Conservation (phyloP, 2,113 vertebrate genomes). For the Otolemur garnettii region DNA sequence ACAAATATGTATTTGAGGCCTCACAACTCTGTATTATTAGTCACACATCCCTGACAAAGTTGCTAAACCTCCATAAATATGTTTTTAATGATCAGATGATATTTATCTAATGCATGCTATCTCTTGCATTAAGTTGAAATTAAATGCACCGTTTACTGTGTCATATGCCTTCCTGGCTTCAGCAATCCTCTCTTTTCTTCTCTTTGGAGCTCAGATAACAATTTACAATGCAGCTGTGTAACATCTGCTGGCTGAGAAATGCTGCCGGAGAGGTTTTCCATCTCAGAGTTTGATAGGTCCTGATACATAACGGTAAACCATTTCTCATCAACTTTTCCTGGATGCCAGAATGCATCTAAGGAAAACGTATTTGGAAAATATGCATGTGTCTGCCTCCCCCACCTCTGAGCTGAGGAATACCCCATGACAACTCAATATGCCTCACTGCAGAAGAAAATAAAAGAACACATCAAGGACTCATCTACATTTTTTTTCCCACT, state of each 20-base stretch:
- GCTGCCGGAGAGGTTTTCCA: constrained; percentile 71
- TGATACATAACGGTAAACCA: constrained; percentile 30
- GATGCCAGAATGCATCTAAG: constrained; percentile 43
- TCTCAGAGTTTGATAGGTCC: constrained; percentile 22
- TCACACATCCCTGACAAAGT: constrained; percentile 86
- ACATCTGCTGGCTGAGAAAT: constrained; percentile 77
- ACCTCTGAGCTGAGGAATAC: background rate
- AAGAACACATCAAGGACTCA: background rate
- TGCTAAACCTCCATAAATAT: constrained; percentile 88
- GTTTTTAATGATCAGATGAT: constrained; percentile 88
- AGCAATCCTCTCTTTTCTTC: constrained; percentile 69
- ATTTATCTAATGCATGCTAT: constrained; percentile 84
- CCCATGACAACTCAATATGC: background rate
- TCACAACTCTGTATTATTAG: constrained; percentile 84
- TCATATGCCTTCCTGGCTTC: constrained; percentile 79
- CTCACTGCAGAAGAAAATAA: background rate
- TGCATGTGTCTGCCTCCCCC: background rate
- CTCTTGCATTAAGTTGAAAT: constrained; percentile 87
- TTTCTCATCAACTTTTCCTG: constrained; percentile 62
- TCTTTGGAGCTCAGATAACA: constrained; percentile 71
- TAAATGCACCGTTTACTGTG: constrained; percentile 87
- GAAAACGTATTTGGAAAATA: background rate
- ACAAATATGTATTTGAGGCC: constrained; percentile 82
- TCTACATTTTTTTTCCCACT: background rate
- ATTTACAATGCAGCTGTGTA: constrained; percentile 82